Evolutionary conservation across 2,113 vertebrate species (phyloP), one percentile per base, ranked within the genome.

Genomic region (Dolichallabes microphthalmus): DNA sequence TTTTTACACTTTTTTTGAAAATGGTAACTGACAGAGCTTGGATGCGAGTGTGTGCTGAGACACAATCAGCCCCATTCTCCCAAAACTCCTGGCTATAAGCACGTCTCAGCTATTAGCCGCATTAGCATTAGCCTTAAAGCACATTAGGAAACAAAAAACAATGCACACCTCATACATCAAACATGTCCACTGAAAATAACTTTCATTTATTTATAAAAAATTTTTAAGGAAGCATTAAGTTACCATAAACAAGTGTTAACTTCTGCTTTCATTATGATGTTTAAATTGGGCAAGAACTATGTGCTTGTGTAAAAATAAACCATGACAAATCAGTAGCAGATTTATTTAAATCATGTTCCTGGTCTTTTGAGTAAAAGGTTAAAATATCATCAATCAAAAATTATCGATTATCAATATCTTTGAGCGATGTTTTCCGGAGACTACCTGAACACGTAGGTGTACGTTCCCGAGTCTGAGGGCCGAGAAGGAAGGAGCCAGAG

Each of bases 401-500:
- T n/a, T 45, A 8, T 45, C 45, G 45, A 8, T 0, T 45, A 8
- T 45, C 45, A 6, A 45, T 8, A 15, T 55, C 13, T 53, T 76
- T n/a, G 22, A 14, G 71, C 2, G 8, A 14, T 2, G 11, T 50
- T 75, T 19, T 14, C n/a, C 30, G 0, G 17, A 12, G 15, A 20
- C 35, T 32, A 95, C 94, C 97, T 97, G 91, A 92, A 88, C 0
- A 92, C 94, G 87, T 97, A 98, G 86, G 92, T 85, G 61, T 98
- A 99, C 15, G 92, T 84, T 57, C 96, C 98, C 0, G 96, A 95
- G 91, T 99, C 96, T 0, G 91, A 93, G 10, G 77, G 61, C 85
- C 50, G 82, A 50, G 92, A 94, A 13, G 97, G 97, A 80, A 98
- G 92, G 86, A 99, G 91, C 97, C 96, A 96, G 69, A 99, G 89